Evolutionary conservation across 2,888 invertebrate species (phyloP), one percentile per base, ranked within the genome.

Genomic region (Rhagophthalmus giganteus): DNA sequence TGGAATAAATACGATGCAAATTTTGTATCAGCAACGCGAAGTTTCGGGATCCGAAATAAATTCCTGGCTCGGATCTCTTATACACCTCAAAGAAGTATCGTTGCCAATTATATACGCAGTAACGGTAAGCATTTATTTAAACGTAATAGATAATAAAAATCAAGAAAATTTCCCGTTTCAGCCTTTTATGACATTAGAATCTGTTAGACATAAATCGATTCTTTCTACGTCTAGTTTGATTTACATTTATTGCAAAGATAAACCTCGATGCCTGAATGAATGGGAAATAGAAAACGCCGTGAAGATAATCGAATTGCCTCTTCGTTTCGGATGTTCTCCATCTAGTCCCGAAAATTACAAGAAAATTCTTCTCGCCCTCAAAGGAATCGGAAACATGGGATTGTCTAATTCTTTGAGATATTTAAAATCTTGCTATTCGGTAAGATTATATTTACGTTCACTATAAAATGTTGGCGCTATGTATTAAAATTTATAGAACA

Each of bases 361-460:
- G 2, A 47, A 55, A 5, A 60, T 62, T 11, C 32, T 61, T 5
- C 30, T 63, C 12, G 38, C 60, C 6, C 44, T 63, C 10, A 63
- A 63, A 45, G 55, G 47, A 12, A 38, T 63, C 15, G 63, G 63
- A 26, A 63, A 63, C 55, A 50, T 60, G 15, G 63, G 63, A 4
- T 26, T 54, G 4, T 35, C 49, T 5, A 53, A 40, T 30, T 58
- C 58, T 16, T 40, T 53, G 15, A 28, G 50, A 26, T 39, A 50
- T 11, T 39, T 63, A 16, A 47, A 44, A 16, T 45, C 28, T 5
- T 62, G 62, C 24, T 63, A 59, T 39, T 38, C 44, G 34, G 62
- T 62, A 58, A 57, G 42, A 20, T 3, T 20, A 20, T n/a, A 20
- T 7, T 20, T 20, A 12, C 8, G 39, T 32, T 47, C 2, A n/a